phyloP scores from a whole-genome alignment of 2,888 invertebrate species.

The Saturnia pavonia region DNA sequence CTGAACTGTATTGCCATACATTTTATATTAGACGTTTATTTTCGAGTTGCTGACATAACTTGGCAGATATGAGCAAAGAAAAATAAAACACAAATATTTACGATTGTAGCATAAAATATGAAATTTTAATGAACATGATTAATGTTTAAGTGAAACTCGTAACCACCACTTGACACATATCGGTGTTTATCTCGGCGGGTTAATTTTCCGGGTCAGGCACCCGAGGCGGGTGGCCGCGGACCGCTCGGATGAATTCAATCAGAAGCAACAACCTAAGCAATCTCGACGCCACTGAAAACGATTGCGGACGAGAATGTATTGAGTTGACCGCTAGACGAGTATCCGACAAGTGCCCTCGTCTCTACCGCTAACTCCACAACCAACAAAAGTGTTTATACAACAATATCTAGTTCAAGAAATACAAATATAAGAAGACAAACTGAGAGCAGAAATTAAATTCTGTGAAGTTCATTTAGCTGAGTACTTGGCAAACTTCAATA shows the following conservation, averaged over 20 bases:
- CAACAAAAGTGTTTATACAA: constrained; percentile 52
- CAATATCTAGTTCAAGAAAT: constrained; percentile 38
- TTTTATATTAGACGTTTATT: too few species aligned
- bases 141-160: constrained; percentile 41
- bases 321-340: constrained; percentile 63
- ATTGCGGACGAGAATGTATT: constrained; percentile 69
- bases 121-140: constrained; percentile 21
- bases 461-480: constrained; percentile 36
- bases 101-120: background rate
- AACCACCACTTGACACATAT: constrained; percentile 62
- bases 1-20: too few species aligned
- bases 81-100: background rate
- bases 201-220: constrained; percentile 66
- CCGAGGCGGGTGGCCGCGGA: constrained; percentile 39
- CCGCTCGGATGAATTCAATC: constrained; percentile 71
- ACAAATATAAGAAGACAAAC: constrained; percentile 23
- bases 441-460: constrained; percentile 33
- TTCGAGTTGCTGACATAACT: too few species aligned
- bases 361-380: constrained; percentile 47
- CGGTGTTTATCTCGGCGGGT: constrained; percentile 65
- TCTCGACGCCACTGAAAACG: constrained; percentile 66
- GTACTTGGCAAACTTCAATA: constrained; percentile 37
- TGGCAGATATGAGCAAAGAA: background rate
- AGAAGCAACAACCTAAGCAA: constrained; percentile 75
- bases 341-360: constrained; percentile 56